Percentiles rank a stretch among this genome's conserved stretches.
phyloP scores from a whole-genome alignment of 2,797 vertebrate genomes.

The Gymnothorax reevesii region DNA sequence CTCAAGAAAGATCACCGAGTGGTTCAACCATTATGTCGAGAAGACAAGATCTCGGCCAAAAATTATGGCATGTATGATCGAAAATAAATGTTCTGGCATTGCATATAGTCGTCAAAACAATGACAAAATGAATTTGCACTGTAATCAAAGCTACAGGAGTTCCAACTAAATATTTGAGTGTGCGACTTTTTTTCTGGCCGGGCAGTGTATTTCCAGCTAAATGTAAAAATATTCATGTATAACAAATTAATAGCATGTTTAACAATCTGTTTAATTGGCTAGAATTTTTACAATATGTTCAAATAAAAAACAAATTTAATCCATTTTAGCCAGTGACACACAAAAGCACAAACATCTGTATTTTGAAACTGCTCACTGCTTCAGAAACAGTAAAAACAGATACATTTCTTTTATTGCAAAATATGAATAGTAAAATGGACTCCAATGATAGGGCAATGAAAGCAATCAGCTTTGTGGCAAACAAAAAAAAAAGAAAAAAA shows the following conservation, averaged over 20 bases:
- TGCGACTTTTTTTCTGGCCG: too few species aligned
- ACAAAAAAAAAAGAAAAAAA: not conserved
- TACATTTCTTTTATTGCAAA: conserved; percentile 13
- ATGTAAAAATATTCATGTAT: not conserved
- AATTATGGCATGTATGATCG: too few species aligned
- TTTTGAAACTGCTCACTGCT: not conserved
- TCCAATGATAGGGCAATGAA: not conserved
- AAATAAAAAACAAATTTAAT: not conserved
- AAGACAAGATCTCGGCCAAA: too few species aligned
- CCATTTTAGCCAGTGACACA: not conserved
- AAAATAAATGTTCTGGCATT: too few species aligned
- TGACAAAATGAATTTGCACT: too few species aligned
- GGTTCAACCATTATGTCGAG: too few species aligned
- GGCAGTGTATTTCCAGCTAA: too few species aligned
- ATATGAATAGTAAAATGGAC: not conserved
- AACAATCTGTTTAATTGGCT: not conserved
- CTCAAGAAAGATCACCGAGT: too few species aligned
- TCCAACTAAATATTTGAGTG: too few species aligned
- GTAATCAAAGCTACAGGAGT: too few species aligned
- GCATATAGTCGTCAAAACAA: too few species aligned
- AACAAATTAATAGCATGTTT: not conserved
- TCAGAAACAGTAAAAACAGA: not conserved
- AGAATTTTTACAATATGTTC: not conserved
- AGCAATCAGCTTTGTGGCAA: not conserved
- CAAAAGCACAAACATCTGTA: not conserved